Percentiles rank a stretch among this genome's conserved stretches.
Evolutionary conservation across 2,113 vertebrate species (phyloP).

Genomic region (Cheirogaleus medius): DNA sequence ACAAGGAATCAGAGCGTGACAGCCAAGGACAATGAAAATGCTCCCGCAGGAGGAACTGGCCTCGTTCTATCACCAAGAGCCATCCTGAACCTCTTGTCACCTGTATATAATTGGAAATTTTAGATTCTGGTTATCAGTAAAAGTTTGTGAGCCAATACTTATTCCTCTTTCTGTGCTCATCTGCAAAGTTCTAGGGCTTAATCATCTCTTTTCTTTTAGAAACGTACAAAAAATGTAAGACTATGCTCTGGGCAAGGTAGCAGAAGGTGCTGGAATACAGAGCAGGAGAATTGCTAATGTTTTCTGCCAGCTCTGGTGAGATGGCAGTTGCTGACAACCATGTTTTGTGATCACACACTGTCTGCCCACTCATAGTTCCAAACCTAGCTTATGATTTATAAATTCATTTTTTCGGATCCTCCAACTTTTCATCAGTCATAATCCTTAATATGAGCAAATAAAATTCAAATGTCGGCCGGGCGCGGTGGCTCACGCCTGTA

Average conservation of each 20-base stretch:
- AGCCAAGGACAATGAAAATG: neutral
- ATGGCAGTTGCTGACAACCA: neutral
- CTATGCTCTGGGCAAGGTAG: neutral
- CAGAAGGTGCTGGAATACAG: neutral
- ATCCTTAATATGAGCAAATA: neutral
- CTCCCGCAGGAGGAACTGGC: neutral
- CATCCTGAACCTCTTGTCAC: neutral
- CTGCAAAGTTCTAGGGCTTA: neutral
- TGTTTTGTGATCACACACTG: conserved; percentile 21
- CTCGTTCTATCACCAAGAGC: neutral
- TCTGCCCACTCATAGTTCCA: conserved; percentile 34
- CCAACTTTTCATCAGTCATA: neutral
- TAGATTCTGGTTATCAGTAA: neutral
- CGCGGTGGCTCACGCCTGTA: too few relatives aligned
- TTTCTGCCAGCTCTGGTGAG: neutral
- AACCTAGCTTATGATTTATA: conserved; percentile 45
- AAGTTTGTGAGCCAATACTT: neutral
- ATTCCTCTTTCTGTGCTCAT: neutral
- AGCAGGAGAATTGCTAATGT: neutral
- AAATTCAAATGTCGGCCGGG: too few relatives aligned
- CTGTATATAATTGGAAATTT: neutral
- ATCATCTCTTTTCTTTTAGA: neutral
- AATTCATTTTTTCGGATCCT: neutral
- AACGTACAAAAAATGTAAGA: conserved; percentile 26
- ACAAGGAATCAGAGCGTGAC: conserved; percentile 29